Percentiles rank a stretch among this genome's conserved stretches.
phyloP scores from a whole-genome alignment of 2,888 invertebrate species.

The Drosophila kanekoi region DNA sequence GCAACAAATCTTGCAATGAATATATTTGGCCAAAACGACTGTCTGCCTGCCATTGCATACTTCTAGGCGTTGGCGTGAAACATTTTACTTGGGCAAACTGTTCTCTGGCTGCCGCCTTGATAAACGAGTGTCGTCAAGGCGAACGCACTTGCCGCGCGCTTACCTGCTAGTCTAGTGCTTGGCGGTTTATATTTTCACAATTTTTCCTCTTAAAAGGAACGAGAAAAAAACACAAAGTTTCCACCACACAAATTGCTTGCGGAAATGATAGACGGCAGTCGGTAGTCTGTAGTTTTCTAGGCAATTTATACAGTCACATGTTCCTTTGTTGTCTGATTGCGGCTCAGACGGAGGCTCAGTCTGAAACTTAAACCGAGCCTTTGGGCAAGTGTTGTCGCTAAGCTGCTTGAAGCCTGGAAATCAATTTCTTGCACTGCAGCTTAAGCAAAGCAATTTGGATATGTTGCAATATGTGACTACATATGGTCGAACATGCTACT shows the following conservation, averaged over 20 bases:
- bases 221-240: conserved; percentile 20
- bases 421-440: conserved; percentile 43
- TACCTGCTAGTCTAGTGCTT: conserved; percentile 47
- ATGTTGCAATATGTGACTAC: conserved; percentile 6
- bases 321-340: conserved; percentile 67
- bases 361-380: conserved; percentile 14
- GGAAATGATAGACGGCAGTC: conserved; percentile 82
- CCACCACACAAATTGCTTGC: conserved; percentile 74
- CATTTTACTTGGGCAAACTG: conserved; percentile 53
- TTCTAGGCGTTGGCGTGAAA: conserved; percentile 80
- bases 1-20: conserved; percentile 83
- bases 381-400: conserved; percentile 25
- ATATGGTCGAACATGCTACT: conserved; percentile 1
- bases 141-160: conserved; percentile 22
- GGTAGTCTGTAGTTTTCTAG: conserved; percentile 73
- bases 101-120: conserved; percentile 43
- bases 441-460: conserved; percentile 12
- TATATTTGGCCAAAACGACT: conserved; percentile 76
- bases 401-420: conserved; percentile 49
- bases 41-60: conserved; percentile 63
- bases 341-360: conserved; percentile 2
- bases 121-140: conserved; percentile 66
- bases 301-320: conserved; percentile 72
- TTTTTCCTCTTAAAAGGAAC: conserved; percentile 40
- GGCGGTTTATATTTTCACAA: conserved; percentile 77